Conservation (phyloP, 2,113 vertebrate genomes). For the Dunckerocampus dactyliophorus region DNA sequence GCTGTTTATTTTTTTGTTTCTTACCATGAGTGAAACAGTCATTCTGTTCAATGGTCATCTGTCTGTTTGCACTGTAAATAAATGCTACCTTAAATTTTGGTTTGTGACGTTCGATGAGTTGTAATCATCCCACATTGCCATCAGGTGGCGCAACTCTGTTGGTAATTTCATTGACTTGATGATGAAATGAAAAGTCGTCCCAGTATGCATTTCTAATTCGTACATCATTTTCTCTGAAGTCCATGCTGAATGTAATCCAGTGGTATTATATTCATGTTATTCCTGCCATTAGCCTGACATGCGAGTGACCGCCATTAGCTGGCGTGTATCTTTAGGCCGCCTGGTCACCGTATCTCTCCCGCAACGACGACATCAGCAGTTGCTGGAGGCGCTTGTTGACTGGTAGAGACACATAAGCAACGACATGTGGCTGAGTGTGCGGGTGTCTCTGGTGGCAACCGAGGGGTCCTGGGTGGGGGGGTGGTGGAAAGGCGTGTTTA, state of each 20-base stretch:
- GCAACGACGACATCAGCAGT: slow-evolving; percentile 1
- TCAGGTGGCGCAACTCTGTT: too few species aligned
- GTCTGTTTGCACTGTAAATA: too few species aligned
- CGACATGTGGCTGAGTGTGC: slow-evolving; percentile 9
- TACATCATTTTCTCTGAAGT: neutral
- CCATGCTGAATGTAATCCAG: neutral
- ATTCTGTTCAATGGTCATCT: too few species aligned
- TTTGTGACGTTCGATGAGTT: too few species aligned
- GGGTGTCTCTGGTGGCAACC: slow-evolving; percentile 28
- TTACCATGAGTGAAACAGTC: too few species aligned
- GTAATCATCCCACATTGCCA: too few species aligned
- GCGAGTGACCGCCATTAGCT: slow-evolving; percentile 3
- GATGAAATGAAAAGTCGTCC: too few species aligned
- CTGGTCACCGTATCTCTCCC: slow-evolving; percentile 17
- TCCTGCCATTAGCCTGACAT: neutral
- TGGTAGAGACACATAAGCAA: neutral
- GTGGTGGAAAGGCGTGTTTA: neutral
- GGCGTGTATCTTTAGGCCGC: slow-evolving; percentile 22
- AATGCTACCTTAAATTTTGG: too few species aligned
- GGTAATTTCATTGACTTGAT: too few species aligned
- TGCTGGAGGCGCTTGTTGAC: slow-evolving; percentile 25
- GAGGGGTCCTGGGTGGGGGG: neutral
- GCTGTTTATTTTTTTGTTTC: too few species aligned
- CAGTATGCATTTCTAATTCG: neutral
- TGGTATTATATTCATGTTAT: neutral